phyloP scores from a whole-genome alignment of 2,888 invertebrate genomes.

The Nesidiocoris tenuis region DNA sequence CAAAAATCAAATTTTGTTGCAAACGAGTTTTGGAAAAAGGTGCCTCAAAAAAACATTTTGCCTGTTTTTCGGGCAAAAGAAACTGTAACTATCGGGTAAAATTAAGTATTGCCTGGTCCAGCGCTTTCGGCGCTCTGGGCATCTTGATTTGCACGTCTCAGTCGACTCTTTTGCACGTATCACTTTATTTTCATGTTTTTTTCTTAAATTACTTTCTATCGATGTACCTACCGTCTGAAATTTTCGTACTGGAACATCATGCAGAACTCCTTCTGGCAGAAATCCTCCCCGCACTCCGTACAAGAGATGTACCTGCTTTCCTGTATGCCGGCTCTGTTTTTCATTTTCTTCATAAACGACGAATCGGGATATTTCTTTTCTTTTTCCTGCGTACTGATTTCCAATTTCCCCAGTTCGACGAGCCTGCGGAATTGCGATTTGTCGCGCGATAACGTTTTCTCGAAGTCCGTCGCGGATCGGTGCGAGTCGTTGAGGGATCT shows the following conservation, averaged over 20 bases:
- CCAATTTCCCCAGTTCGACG: constrained; percentile 78
- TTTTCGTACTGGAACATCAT: constrained; percentile 61
- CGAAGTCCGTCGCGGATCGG: not conserved
- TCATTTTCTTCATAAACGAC: constrained; percentile 70
- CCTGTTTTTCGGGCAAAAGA: too few species aligned
- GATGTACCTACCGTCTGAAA: constrained; percentile 42
- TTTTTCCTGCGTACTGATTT: constrained; percentile 68
- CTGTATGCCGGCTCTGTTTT: constrained; percentile 76
- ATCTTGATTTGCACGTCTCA: not conserved
- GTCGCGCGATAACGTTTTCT: constrained; percentile 4
- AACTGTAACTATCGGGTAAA: not conserved
- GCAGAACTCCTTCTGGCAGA: constrained; percentile 69
- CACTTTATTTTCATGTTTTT: not conserved
- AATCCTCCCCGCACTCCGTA: constrained; percentile 80
- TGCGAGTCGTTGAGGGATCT: constrained; percentile 26
- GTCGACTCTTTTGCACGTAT: not conserved
- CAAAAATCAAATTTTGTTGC: not conserved
- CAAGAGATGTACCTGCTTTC: constrained; percentile 75
- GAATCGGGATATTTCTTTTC: constrained; percentile 68
- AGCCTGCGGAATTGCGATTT: constrained; percentile 58
- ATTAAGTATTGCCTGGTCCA: not conserved
- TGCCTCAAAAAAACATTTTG: too few species aligned
- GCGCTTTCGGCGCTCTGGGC: not conserved
- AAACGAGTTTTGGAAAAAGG: not conserved
- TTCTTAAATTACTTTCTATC: too few species aligned